phyloP scores from a whole-genome alignment of 1,140 invertebrate species.

The Chelonus insularis region DNA sequence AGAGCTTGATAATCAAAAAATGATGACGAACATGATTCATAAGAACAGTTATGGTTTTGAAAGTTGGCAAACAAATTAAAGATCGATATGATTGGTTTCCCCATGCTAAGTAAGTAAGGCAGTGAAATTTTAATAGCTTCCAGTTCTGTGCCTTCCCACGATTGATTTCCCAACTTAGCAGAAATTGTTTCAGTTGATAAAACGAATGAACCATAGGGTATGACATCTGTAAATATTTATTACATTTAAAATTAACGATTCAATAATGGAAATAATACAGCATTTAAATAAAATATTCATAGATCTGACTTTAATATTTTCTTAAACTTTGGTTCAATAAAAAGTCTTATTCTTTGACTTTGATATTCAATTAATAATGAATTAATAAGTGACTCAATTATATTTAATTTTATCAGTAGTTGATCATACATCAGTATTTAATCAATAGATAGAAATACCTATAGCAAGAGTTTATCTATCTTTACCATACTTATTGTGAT shows the following conservation, averaged over 20 bases:
- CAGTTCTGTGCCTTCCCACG: constrained; percentile 18
- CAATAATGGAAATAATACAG: too few species aligned
- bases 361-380: too few species aligned
- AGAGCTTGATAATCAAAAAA: constrained; percentile 28
- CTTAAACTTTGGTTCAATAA: too few species aligned
- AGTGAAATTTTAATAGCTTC: constrained; percentile 40
- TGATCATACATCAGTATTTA: too few species aligned
- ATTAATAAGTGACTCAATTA: too few species aligned
- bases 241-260: background rate
- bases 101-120: constrained; percentile 46
- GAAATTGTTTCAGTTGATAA: background rate
- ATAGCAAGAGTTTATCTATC: too few species aligned
- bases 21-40: constrained; percentile 33
- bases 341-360: too few species aligned
- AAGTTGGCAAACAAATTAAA: constrained; percentile 34
- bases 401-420: too few species aligned
- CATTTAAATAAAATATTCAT: too few species aligned
- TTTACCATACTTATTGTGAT: too few species aligned
- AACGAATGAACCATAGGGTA: background rate
- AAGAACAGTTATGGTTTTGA: constrained; percentile 35
- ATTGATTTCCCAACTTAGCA: background rate
- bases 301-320: too few species aligned
- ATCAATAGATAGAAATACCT: too few species aligned
- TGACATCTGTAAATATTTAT: background rate
- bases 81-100: constrained; percentile 45